Evolutionary conservation across 1,140 invertebrate species (phyloP), one percentile per base, ranked within the genome.

Genomic region (Augochlora pura): DNA sequence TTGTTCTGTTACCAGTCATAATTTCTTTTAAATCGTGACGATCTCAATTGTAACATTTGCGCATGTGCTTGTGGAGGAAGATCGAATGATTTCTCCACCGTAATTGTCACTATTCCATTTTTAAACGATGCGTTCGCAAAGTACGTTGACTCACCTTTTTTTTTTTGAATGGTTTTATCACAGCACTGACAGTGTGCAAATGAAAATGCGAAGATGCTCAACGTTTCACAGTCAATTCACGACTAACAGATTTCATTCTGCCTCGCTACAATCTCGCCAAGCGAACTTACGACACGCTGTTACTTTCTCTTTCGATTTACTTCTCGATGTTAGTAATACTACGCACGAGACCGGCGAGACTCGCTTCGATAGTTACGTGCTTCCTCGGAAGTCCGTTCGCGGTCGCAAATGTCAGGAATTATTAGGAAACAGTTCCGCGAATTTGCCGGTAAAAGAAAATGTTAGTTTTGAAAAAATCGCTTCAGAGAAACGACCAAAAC

Each of bases 291-390:
- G 87, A 86, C 80, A 90, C 38, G 63, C 38, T n/a, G 32, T 82
- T 75, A 88, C 89, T 90, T 90, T 88, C 87, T 73, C 86, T 86
- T 87, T 88, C 73, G 38, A 67, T 77, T 68, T 70, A 27, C 42
- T 79, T 65, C 39, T 46, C 59, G 32, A 70, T 77, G 64, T 64
- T 54, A n/a, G 5, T 38, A 57, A 54, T 66, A 7, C 52, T 16
- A 52, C 49, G 18, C 16, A 52, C 16, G n/a, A 16, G 9, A 42
- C 8, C 54, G 2, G 7, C 21, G 16, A 0, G 42, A 0, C 23
- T 42, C 32, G 21, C 46, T 8, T 59, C 18, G 63, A 39, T 25
- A 46, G 46, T 2, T 60, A 60, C 32, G 38, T n/a, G 23, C 14
- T 72, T 65, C 25, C 25, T 16, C 2, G 42, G 16, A 63, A 71